These are phyloP conservation scores for Micrasema minimum DNA, from an alignment of 1,140 invertebrate species.

Conservation along the genomic window DNA sequence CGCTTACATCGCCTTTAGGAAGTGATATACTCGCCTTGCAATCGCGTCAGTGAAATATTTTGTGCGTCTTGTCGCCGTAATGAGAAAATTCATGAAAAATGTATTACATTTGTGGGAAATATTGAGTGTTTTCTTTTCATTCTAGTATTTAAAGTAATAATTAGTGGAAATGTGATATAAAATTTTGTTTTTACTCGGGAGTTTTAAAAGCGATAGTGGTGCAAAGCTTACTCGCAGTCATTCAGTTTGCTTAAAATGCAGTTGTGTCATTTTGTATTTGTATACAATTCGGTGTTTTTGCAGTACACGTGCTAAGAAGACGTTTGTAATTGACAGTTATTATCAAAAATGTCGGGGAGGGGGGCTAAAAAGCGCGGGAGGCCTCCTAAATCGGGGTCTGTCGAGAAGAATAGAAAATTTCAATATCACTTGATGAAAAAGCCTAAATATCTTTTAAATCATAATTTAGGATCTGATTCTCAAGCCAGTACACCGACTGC, in stretches of 20 bases:
- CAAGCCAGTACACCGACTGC: slow-evolving; percentile 81
- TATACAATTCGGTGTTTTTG: slow-evolving; percentile 68
- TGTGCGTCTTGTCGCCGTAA: slow-evolving; percentile 63
- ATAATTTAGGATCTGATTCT: slow-evolving; percentile 74
- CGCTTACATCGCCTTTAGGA: slow-evolving; percentile 58
- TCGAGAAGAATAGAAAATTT: slow-evolving; percentile 85
- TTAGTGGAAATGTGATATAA: slow-evolving; percentile 20
- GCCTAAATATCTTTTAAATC: slow-evolving; percentile 86
- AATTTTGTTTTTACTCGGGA: slow-evolving; percentile 13
- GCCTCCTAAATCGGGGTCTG: slow-evolving; percentile 86
- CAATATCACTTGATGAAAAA: slow-evolving; percentile 90
- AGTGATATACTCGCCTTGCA: slow-evolving; percentile 55
- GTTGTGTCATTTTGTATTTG: slow-evolving; percentile 67
- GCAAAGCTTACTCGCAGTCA: slow-evolving; percentile 35
- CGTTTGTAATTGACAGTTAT: slow-evolving; percentile 65
- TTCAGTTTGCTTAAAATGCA: slow-evolving; percentile 64
- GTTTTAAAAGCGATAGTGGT: slow-evolving; percentile 35
- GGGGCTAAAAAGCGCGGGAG: slow-evolving; percentile 87
- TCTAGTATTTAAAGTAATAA: slow-evolving; percentile 24
- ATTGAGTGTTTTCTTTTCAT: slow-evolving; percentile 21
- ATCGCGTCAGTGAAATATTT: slow-evolving; percentile 72
- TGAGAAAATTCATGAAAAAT: slow-evolving; percentile 46
- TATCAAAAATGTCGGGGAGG: slow-evolving; percentile 80
- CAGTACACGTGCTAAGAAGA: slow-evolving; percentile 67
- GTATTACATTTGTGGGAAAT: slow-evolving; percentile 39